Evolutionary conservation across 2,113 vertebrate genomes (phyloP).

Genomic region (Planiliza haematocheilus): DNA sequence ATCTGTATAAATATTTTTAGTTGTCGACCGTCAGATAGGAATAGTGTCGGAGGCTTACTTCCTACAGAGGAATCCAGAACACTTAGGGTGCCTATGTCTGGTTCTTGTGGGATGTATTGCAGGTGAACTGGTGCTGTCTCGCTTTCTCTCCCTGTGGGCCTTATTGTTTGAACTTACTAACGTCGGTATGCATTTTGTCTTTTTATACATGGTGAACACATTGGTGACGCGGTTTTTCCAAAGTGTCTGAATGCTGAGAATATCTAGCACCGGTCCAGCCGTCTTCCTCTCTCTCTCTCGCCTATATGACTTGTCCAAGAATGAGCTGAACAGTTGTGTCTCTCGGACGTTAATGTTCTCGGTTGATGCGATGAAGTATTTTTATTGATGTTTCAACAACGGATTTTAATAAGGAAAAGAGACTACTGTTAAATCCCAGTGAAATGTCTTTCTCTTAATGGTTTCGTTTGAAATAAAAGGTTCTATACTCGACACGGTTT

Average conservation of each 20-base stretch:
- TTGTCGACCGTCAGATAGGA: background rate
- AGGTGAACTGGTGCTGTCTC: constrained; percentile 48
- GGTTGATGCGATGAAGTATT: constrained; percentile 64
- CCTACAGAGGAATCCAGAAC: background rate
- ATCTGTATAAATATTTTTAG: constrained; percentile 22
- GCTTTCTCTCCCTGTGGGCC: constrained; percentile 42
- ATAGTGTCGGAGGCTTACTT: background rate
- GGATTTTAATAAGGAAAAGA: constrained; percentile 68
- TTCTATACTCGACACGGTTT: constrained; percentile 20
- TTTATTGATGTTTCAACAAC: constrained; percentile 66
- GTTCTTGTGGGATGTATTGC: constrained; percentile 15
- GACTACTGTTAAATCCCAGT: constrained; percentile 45
- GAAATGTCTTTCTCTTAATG: constrained; percentile 35
- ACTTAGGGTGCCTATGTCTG: background rate
- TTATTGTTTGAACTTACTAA: constrained; percentile 39
- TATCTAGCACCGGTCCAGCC: background rate
- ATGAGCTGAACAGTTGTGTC: background rate
- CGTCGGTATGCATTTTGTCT: background rate
- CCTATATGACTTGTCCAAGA: constrained; percentile 11
- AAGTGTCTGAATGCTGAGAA: background rate
- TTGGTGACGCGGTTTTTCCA: constrained; percentile 7
- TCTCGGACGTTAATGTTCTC: constrained; percentile 14
- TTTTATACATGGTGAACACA: constrained; percentile 17
- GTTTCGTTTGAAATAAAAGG: constrained; percentile 72
- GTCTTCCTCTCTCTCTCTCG: background rate